Percentiles rank a stretch among this genome's conserved stretches.
phyloP scores from a whole-genome alignment of 2,113 vertebrate genomes.

The Hylia prasina region DNA sequence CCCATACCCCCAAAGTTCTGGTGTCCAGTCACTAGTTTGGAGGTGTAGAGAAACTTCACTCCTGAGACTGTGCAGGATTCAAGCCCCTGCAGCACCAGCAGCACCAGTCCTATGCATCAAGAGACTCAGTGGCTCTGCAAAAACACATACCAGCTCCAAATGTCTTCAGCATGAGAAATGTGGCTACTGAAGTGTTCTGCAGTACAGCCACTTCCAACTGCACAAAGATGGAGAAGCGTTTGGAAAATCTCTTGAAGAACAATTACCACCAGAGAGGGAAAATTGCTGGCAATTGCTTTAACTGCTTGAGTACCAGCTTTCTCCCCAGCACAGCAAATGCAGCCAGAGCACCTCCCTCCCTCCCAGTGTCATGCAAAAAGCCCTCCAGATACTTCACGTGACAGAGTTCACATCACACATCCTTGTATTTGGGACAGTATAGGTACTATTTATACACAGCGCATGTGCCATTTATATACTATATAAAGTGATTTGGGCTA shows the following conservation, averaged over 20 bases:
- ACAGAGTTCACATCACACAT: not conserved
- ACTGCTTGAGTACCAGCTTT: not conserved
- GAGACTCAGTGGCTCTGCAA: not conserved
- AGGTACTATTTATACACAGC: not conserved
- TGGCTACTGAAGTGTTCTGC: not conserved
- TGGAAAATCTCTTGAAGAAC: not conserved
- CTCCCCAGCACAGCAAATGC: not conserved
- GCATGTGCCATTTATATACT: too few species aligned
- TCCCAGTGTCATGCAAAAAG: not conserved
- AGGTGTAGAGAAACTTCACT: not conserved
- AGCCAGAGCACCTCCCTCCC: not conserved
- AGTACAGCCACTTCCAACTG: not conserved
- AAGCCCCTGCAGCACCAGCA: not conserved
- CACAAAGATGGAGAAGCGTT: not conserved
- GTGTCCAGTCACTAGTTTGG: not conserved
- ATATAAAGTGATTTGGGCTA: not conserved
- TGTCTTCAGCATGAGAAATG: not conserved
- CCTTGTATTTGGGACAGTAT: not conserved
- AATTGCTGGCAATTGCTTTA: not conserved
- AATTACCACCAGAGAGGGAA: not conserved
- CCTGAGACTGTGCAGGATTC: not conserved
- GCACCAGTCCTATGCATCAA: fast-evolving
- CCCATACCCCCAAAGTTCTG: not conserved
- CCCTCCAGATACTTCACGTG: not conserved
- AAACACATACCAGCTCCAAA: not conserved